Conservation (phyloP, 2,888 invertebrate species). For the Limnephilus lunatus region DNA sequence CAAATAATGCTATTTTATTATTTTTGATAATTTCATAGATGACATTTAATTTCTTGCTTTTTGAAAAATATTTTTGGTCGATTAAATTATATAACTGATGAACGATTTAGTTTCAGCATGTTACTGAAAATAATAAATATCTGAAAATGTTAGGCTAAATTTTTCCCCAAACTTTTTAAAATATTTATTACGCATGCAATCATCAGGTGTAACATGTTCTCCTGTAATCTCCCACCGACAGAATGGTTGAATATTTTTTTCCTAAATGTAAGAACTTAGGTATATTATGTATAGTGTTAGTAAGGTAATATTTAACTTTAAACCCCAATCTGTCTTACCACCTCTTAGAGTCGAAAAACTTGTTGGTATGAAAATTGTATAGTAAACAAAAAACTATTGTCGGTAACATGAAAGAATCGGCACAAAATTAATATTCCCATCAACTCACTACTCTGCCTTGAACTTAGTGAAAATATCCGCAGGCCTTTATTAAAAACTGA, state of each 20-base stretch:
- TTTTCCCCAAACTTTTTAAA: neutral
- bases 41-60: neutral
- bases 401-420: too few relatives aligned
- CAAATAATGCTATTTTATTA: neutral
- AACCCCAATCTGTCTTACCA: neutral
- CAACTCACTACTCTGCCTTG: neutral
- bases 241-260: neutral
- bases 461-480: neutral
- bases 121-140: neutral
- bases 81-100: neutral
- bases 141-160: neutral
- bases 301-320: neutral
- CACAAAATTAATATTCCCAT: neutral
- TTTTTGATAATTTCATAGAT: neutral
- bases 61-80: neutral
- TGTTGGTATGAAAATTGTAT: too few relatives aligned
- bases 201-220: neutral
- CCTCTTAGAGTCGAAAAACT: neutral
- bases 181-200: neutral
- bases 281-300: neutral
- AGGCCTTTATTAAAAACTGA: neutral
- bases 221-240: conserved; percentile 40
- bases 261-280: neutral
- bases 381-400: too few relatives aligned
- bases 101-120: neutral